Evolutionary conservation across 2,888 invertebrate species (phyloP).

Genomic region (Pyrrhosoma nymphula): DNA sequence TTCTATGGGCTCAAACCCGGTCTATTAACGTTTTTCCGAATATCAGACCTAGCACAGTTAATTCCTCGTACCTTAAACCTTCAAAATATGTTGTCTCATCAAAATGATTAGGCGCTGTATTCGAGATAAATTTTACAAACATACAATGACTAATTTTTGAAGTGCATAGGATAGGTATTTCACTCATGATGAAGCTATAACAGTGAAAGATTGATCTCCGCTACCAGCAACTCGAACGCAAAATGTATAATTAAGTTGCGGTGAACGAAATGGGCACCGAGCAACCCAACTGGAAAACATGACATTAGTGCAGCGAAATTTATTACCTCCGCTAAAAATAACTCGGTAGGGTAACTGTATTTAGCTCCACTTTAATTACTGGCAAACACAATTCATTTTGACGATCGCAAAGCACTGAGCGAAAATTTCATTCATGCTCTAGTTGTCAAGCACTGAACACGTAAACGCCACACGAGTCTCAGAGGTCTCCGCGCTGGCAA

Average conservation of each 20-base stretch:
- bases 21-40: too few relatives aligned
- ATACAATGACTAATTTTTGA: too few relatives aligned
- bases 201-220: too few relatives aligned
- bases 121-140: too few relatives aligned
- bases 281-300: neutral
- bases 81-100: too few relatives aligned
- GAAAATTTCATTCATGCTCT: constrained; percentile 36
- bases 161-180: too few relatives aligned
- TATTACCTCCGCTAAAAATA: neutral
- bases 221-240: too few relatives aligned
- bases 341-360: neutral
- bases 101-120: too few relatives aligned
- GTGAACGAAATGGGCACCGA: neutral
- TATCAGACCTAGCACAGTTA: too few relatives aligned
- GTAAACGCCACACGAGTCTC: neutral
- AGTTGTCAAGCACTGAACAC: neutral
- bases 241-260: neutral
- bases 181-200: too few relatives aligned
- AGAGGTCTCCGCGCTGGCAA: neutral
- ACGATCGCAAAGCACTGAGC: constrained; percentile 14
- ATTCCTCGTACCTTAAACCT: too few relatives aligned
- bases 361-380: neutral
- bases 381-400: constrained; percentile 22
- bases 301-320: neutral
- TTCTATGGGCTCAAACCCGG: too few relatives aligned